Percentiles rank a stretch among this genome's conserved stretches.
These are phyloP conservation scores for Craseonycteris thonglongyai DNA, from an alignment of 2,113 vertebrate species.

Conservation along the genomic window DNA sequence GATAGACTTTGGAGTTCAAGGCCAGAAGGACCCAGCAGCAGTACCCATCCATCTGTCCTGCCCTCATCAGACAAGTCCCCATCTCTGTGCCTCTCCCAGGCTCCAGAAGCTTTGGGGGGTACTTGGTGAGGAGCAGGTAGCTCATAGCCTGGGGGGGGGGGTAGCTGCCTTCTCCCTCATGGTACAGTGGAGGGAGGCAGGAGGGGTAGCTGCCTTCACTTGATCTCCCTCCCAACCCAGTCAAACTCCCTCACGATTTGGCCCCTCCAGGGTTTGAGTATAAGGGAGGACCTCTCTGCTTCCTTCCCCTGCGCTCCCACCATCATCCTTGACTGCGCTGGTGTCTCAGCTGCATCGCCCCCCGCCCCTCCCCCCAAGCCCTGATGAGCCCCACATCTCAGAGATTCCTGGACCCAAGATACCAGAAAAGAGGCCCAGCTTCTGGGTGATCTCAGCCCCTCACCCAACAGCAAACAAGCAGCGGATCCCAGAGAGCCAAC, in stretches of 20 bases:
- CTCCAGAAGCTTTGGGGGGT: background rate
- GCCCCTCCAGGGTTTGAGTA: background rate
- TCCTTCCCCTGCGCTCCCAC: background rate
- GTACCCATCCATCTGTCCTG: background rate
- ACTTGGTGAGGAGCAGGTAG: background rate
- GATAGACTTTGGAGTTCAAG: background rate
- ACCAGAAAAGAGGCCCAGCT: background rate
- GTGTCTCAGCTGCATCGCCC: background rate
- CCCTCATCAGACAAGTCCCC: background rate
- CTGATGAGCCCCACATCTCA: background rate
- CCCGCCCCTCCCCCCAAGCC: too few species aligned
- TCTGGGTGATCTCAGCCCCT: background rate
- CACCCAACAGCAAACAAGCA: background rate
- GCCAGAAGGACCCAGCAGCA: background rate
- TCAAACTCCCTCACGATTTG: background rate
- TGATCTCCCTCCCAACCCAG: background rate
- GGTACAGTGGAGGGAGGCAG: too few species aligned
- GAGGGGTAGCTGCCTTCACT: background rate
- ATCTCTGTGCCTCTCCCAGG: background rate
- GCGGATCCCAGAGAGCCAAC: background rate
- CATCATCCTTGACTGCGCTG: background rate
- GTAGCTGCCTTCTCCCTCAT: background rate
- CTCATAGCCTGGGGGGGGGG: background rate
- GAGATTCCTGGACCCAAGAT: background rate
- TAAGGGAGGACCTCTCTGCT: background rate